Conservation (phyloP, 2,888 invertebrate genomes). For the Acanthosepion pharaonis region DNA sequence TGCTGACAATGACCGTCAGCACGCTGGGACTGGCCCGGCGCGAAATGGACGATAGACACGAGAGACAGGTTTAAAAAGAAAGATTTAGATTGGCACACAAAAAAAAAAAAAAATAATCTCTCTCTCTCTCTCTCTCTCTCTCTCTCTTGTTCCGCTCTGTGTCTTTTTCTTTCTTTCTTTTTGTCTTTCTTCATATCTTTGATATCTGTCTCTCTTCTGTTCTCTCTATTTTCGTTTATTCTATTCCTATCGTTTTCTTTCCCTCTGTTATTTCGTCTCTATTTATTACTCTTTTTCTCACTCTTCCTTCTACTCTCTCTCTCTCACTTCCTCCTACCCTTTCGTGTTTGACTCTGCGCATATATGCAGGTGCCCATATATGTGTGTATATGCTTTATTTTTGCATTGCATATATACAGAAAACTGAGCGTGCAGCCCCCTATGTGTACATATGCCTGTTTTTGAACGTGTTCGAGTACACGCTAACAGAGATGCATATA, state of each 20-base stretch:
- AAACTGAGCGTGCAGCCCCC: background rate
- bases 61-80: background rate
- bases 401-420: background rate
- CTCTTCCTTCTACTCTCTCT: background rate
- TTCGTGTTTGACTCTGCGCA: background rate
- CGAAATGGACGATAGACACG: background rate
- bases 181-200: too few species aligned
- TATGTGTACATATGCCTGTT: background rate
- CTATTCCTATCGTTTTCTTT: background rate
- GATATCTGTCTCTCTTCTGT: too few species aligned
- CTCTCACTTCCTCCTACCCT: background rate
- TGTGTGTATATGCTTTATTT: background rate
- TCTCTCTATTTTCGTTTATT: background rate
- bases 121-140: too few species aligned
- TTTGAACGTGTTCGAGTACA: background rate
- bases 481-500: background rate
- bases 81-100: background rate
- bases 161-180: too few species aligned
- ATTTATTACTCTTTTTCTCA: background rate
- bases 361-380: too few species aligned
- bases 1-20: constrained; percentile 33
- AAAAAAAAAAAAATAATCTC: too few species aligned
- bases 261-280: background rate
- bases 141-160: too few species aligned
- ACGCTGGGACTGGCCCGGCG: constrained; percentile 22